Conservation (phyloP, 2,888 invertebrate species). For the Chloroclystis v-ata region DNA sequence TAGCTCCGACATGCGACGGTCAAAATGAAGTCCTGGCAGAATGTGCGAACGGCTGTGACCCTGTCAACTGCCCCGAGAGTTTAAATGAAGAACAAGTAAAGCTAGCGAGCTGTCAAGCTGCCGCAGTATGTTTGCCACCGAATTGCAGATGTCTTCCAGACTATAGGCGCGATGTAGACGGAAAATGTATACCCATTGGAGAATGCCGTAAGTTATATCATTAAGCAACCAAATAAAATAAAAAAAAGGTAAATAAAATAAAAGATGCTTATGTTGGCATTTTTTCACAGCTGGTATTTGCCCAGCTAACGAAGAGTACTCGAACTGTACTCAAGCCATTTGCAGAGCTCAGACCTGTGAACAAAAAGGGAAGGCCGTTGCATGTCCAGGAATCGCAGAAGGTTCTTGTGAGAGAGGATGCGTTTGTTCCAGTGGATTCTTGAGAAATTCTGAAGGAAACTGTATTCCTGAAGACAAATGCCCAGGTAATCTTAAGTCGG, state of each 20-base stretch:
- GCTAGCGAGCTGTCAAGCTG: not conserved
- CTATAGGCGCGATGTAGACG: constrained; percentile 11
- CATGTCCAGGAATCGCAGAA: not conserved
- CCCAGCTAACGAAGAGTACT: constrained; percentile 17
- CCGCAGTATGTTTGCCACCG: constrained; percentile 5
- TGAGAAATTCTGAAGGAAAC: constrained; percentile 16
- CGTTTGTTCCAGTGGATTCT: constrained; percentile 25
- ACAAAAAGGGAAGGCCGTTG: not conserved
- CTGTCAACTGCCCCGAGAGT: constrained; percentile 11
- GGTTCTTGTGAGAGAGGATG: constrained; percentile 28
- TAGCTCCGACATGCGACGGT: constrained; percentile 7
- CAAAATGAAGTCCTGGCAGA: constrained; percentile 13
- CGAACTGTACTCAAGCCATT: constrained; percentile 20
- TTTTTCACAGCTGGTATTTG: constrained; percentile 11
- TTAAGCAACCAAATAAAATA: no score
- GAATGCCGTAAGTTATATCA: constrained; percentile 23
- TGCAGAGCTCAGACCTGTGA: constrained; percentile 20
- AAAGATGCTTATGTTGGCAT: no score
- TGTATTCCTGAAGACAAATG: constrained; percentile 25
- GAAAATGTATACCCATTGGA: constrained; percentile 16
- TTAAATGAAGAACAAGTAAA: constrained; percentile 6
- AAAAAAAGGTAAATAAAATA: no score
- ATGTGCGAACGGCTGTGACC: constrained; percentile 16
- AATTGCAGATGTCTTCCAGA: constrained; percentile 13
- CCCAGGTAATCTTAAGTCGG: constrained; percentile 8